Evolutionary conservation across 2,888 invertebrate genomes (phyloP).

Genomic region (Tenthredo amoena): DNA sequence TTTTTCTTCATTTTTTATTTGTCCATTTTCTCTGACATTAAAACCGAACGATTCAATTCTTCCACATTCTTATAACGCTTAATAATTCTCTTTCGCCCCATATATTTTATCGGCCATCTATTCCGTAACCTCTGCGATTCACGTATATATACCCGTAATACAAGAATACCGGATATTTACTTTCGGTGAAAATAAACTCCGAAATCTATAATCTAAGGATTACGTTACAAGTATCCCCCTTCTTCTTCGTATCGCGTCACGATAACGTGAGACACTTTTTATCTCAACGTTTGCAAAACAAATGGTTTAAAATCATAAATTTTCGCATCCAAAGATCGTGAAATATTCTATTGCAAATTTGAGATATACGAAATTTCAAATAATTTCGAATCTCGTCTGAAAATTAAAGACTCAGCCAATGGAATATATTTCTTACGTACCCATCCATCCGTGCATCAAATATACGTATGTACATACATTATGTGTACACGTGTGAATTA

Average conservation of each 20-base stretch:
- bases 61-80: neutral
- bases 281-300: no score
- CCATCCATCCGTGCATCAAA: neutral
- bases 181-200: neutral
- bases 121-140: neutral
- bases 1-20: neutral
- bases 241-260: neutral
- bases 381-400: no score
- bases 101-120: neutral
- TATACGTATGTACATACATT: no score
- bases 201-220: neutral
- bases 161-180: constrained; percentile 8
- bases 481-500: neutral
- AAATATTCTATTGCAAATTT: no score
- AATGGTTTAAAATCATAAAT: no score
- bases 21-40: neutral
- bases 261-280: no score
- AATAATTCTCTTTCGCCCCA: constrained; percentile 5
- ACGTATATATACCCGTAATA: neutral
- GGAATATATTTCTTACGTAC: neutral
- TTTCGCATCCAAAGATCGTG: no score
- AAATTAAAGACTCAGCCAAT: no score
- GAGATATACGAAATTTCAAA: no score
- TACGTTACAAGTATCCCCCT: neutral
- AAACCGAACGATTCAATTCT: neutral